Evolutionary conservation across 2,113 vertebrate species (phyloP).

Genomic region (Potamarius usumacintae): DNA sequence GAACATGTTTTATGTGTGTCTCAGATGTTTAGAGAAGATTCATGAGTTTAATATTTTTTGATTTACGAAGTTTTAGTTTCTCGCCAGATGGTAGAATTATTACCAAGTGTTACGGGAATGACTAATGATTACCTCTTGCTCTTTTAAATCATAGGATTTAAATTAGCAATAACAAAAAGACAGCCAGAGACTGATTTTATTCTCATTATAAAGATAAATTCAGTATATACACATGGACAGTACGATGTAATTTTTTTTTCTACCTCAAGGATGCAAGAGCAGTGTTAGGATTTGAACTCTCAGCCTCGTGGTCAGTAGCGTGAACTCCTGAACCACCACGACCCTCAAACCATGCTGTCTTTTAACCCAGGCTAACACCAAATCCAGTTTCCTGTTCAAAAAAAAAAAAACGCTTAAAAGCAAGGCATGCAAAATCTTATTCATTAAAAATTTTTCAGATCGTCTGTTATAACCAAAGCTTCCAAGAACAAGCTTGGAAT

Average conservation of each 20-base stretch:
- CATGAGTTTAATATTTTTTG: slow-evolving; percentile 7
- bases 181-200: not conserved
- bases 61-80: not conserved
- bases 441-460: no score
- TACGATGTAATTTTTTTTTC: not conserved
- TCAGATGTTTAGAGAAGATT: not conserved
- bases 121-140: not conserved
- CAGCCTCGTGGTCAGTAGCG: no score
- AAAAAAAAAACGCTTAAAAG: no score
- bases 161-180: not conserved
- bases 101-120: not conserved
- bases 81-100: not conserved
- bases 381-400: no score
- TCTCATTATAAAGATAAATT: not conserved
- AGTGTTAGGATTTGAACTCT: not conserved
- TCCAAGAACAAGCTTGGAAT: no score
- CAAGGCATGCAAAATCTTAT: no score
- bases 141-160: slow-evolving; percentile 5
- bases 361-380: no score
- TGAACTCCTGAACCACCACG: no score
- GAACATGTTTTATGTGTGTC: not conserved
- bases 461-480: no score
- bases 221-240: not conserved
- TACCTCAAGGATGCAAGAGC: not conserved
- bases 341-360: no score